phyloP scores from a whole-genome alignment of 2,113 vertebrate genomes.

The Anarrhichthys ocellatus region DNA sequence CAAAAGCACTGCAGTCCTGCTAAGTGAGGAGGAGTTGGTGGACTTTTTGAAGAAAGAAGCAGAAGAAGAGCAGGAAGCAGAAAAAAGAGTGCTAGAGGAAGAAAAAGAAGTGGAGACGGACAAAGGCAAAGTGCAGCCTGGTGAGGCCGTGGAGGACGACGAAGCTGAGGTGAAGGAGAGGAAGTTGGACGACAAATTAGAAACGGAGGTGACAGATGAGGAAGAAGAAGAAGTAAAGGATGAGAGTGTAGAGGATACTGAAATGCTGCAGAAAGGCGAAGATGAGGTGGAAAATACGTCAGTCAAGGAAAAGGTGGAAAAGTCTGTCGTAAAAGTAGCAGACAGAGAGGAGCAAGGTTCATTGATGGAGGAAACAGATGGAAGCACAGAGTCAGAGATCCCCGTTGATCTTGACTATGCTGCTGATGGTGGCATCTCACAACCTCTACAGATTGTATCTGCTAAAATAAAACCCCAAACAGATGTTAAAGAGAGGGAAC shows the following conservation, averaged over 20 bases:
- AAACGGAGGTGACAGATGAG: constrained; percentile 8
- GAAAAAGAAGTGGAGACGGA: constrained; percentile 36
- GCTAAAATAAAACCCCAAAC: constrained; percentile 34
- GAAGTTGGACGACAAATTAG: constrained; percentile 13
- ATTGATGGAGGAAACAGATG: constrained; percentile 67
- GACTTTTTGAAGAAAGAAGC: constrained; percentile 73
- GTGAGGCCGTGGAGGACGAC: too few relatives aligned
- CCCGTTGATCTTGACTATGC: constrained; percentile 73
- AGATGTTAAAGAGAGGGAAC: constrained; percentile 27
- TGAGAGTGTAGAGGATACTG: constrained; percentile 12
- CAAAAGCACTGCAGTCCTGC: constrained; percentile 68
- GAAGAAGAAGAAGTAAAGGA: constrained; percentile 9
- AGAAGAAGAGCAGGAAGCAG: constrained; percentile 69
- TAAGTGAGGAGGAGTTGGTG: constrained; percentile 78
- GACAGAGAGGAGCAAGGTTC: constrained; percentile 1
- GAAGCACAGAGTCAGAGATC: constrained; percentile 77
- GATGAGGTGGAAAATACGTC: constrained; percentile 13
- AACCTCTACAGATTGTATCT: constrained; percentile 39
- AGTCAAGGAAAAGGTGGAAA: neutral
- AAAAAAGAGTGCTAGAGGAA: constrained; percentile 52
- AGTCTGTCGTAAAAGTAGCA: neutral
- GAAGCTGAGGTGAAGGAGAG: constrained; percentile 14
- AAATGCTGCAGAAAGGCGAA: constrained; percentile 26
- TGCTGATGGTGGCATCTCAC: constrained; percentile 58
- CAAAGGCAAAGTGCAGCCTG: neutral